Percentiles rank a stretch among this genome's conserved stretches.
Evolutionary conservation across 2,113 vertebrate species (phyloP).

Genomic region (Camarhynchus parvulus): DNA sequence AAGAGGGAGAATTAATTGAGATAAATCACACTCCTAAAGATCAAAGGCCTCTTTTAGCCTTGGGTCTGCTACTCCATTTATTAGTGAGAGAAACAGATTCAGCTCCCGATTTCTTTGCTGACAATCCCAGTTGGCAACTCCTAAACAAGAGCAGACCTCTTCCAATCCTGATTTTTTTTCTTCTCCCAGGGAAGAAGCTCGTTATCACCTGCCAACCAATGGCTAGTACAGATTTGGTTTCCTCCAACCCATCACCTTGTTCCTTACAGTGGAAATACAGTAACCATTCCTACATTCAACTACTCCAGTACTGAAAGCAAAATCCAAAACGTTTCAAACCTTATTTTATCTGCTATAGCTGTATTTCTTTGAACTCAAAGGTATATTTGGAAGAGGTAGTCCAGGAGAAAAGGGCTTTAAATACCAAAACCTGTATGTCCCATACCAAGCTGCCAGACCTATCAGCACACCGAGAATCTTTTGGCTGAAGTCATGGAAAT

Average conservation of each 20-base stretch:
- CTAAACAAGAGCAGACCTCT: background rate
- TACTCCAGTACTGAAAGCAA: slow-evolving; percentile 21
- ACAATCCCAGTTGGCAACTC: background rate
- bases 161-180: background rate
- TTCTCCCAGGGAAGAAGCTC: background rate
- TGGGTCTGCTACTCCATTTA: background rate
- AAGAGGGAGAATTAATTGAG: background rate
- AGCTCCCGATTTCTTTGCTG: background rate
- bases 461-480: slow-evolving; percentile 86
- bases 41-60: background rate
- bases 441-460: slow-evolving; percentile 85
- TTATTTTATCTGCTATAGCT: slow-evolving; percentile 68
- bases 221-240: background rate
- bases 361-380: slow-evolving; percentile 71
- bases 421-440: slow-evolving; percentile 90
- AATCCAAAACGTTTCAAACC: background rate
- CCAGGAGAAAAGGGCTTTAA: slow-evolving; percentile 86
- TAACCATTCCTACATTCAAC: background rate
- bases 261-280: background rate
- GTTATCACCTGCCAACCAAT: background rate
- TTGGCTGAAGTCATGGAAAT: slow-evolving; percentile 88
- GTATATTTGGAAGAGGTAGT: slow-evolving; percentile 79
- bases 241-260: background rate
- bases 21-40: background rate
- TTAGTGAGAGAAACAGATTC: background rate